Percentiles rank a stretch among this genome's conserved stretches.
Conservation (phyloP, 2,113 vertebrate genomes). For the Paradoxurus hermaphroditus region DNA sequence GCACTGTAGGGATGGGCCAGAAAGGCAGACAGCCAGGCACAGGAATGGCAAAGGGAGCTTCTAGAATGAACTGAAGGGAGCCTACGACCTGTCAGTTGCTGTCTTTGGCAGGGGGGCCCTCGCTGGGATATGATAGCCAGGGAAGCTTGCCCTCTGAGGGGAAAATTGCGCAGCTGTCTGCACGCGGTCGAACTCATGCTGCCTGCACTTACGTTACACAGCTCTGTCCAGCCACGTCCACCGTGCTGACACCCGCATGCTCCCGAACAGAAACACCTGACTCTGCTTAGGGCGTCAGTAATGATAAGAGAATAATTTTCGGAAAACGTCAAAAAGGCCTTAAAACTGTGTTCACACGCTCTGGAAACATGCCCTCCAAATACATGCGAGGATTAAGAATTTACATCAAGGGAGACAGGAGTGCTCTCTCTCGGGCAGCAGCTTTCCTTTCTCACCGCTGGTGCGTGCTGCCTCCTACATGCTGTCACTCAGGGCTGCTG, state of each 20-base stretch:
- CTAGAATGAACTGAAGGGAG: neutral
- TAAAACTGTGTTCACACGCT: neutral
- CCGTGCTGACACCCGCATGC: neutral
- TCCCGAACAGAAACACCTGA: neutral
- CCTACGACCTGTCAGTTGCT: neutral
- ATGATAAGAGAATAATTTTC: neutral
- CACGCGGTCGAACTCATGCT: neutral
- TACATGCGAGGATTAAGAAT: neutral
- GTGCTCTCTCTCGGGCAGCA: fast-evolving
- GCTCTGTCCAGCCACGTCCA: neutral
- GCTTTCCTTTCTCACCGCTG: neutral
- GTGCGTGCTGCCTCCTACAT: fast-evolving
- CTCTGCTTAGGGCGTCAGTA: neutral
- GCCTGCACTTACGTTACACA: neutral
- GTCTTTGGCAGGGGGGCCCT: neutral
- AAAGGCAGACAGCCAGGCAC: neutral
- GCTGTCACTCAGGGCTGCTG: neutral
- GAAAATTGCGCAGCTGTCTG: neutral
- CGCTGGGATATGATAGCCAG: neutral
- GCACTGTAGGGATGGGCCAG: neutral
- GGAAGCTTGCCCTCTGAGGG: neutral
- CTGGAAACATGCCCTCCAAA: neutral
- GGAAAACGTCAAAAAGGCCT: neutral
- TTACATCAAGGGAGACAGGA: neutral
- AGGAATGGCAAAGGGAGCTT: neutral